These are phyloP conservation scores for Acromyrmex echinatior DNA, from an alignment of 1,140 invertebrate species.

Conservation along the genomic window DNA sequence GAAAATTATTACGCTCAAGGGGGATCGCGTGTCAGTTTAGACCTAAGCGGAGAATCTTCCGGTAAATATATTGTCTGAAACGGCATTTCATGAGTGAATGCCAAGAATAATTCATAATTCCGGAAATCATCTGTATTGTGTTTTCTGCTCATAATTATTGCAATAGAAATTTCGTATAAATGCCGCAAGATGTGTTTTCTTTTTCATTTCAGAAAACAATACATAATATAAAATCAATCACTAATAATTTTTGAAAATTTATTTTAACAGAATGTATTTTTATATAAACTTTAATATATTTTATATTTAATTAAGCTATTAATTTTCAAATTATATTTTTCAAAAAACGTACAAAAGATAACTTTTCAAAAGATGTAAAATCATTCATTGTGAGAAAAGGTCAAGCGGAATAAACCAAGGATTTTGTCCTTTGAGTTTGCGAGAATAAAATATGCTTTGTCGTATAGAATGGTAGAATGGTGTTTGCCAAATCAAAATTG, in stretches of 20 bases:
- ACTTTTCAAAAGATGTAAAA: not conserved
- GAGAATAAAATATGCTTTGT: constrained; percentile 49
- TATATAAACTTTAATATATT: not conserved
- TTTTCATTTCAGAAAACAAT: not conserved
- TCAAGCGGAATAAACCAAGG: not conserved
- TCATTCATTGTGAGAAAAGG: constrained; percentile 10
- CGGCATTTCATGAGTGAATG: not conserved
- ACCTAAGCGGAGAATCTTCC: not conserved
- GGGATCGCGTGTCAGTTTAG: constrained; percentile 1
- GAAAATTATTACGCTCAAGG: constrained; percentile 43
- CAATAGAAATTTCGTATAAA: not conserved
- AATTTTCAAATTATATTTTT: not conserved
- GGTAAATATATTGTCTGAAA: not conserved
- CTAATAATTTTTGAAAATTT: not conserved
- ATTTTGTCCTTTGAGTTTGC: constrained; percentile 6
- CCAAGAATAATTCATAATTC: constrained; percentile 24
- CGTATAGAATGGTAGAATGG: constrained; percentile 41
- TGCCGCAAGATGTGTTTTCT: not conserved
- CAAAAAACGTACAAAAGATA: not conserved
- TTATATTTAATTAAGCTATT: constrained; percentile 2
- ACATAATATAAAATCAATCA: not conserved
- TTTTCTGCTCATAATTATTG: not conserved
- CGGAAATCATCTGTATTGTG: not conserved
- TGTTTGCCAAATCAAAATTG: constrained; percentile 45
- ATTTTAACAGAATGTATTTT: constrained; percentile 6